Evolutionary conservation across 2,797 vertebrate genomes (phyloP).

Genomic region (Pantherophis vulpinus): DNA sequence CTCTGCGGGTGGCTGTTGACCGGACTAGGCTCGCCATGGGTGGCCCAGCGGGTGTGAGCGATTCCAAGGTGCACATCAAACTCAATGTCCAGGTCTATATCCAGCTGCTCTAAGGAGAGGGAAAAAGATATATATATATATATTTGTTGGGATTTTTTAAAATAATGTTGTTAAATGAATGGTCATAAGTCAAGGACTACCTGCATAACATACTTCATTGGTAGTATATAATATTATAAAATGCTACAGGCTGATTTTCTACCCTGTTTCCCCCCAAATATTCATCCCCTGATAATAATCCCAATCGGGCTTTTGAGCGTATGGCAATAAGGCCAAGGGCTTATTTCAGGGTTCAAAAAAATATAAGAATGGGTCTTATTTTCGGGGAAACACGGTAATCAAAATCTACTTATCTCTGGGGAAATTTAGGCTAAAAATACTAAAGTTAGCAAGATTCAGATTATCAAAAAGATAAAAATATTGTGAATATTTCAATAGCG

Average conservation of each 20-base stretch:
- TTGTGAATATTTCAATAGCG: no score
- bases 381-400: not conserved
- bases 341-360: no score
- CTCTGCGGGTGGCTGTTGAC: slow-evolving; percentile 96
- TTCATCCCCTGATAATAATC: no score
- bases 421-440: not conserved
- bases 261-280: no score
- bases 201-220: not conserved
- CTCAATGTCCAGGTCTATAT: slow-evolving; percentile 92
- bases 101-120: slow-evolving; percentile 82
- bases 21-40: slow-evolving; percentile 90
- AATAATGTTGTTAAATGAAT: not conserved
- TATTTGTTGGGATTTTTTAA: not conserved
- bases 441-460: not conserved
- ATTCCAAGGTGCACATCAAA: slow-evolving; percentile 96
- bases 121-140: not conserved
- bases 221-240: not conserved
- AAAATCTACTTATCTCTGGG: not conserved
- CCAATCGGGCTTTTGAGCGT: no score
- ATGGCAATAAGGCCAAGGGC: no score
- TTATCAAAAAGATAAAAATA: not conserved
- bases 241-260: not conserved
- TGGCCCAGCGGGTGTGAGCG: slow-evolving; percentile 97
- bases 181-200: not conserved
- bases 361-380: no score